A percentile compares a stretch with the other conserved stretches of the same genome.
Evolutionary conservation across 2,888 invertebrate genomes (phyloP).

Genomic region (Zeuzera pyrina): DNA sequence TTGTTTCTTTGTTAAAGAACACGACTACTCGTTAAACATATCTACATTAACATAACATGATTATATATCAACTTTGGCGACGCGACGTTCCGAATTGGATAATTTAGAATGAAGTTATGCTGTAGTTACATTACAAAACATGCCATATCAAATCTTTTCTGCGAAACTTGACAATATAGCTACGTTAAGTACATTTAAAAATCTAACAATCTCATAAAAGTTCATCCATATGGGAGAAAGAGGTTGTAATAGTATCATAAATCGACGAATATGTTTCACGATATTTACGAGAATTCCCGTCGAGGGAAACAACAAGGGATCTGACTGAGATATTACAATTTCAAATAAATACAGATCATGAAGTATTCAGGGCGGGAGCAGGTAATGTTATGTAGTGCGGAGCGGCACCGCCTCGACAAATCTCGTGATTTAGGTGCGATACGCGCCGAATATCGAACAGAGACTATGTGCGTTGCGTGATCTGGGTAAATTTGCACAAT

Average conservation of each 20-base stretch:
- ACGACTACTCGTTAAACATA: too few species aligned
- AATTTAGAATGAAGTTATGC: background rate
- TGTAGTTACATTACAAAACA: background rate
- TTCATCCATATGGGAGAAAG: constrained; percentile 31
- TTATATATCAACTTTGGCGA: too few species aligned
- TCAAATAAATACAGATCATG: constrained; percentile 69
- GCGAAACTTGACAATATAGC: too few species aligned
- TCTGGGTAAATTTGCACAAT: constrained; percentile 61
- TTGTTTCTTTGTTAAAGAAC: too few species aligned
- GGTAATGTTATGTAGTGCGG: constrained; percentile 66
- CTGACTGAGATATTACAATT: constrained; percentile 67
- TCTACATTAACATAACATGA: too few species aligned
- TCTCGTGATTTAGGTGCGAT: constrained; percentile 70
- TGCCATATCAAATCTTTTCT: too few species aligned
- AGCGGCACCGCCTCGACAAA: constrained; percentile 63
- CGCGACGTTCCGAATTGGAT: too few species aligned
- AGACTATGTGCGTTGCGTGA: constrained; percentile 62
- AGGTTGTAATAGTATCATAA: constrained; percentile 51
- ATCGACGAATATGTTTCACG: constrained; percentile 54
- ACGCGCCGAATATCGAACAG: constrained; percentile 66
- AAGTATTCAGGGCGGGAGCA: constrained; percentile 67
- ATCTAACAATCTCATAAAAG: constrained; percentile 16
- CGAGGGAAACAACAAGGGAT: constrained; percentile 61
- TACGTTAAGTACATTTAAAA: too few species aligned
- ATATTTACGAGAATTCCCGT: constrained; percentile 62